Evolutionary conservation across 2,888 invertebrate species (phyloP), one percentile per base, ranked within the genome.

Genomic region (Pollenia angustigena): DNA sequence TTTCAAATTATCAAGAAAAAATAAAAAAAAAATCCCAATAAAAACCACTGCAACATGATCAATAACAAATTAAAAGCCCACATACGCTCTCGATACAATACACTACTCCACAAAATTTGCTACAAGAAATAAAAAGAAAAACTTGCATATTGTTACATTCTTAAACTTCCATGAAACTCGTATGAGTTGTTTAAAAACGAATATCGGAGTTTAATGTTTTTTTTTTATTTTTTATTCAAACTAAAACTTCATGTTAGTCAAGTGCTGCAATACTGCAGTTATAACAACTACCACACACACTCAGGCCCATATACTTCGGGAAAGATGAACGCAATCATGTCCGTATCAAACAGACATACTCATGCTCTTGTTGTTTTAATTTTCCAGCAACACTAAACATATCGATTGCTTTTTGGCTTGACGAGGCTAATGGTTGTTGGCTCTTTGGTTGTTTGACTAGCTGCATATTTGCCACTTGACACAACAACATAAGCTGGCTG

Each of bases 321-420:
- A 42, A 18, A n/a, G 9, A 54, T 32, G 16, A 14, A 23, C 3
- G 16, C 2, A 18, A 18, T 50, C 44, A 75, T 50, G 42, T 23
- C 42, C 50, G 42, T 23, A 54, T 16, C 18, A 12, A 8, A 54
- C 8, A 18, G 2, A 54, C 2, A 12, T n/a, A 52, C 23, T 10
- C 11, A 40, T n/a, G 44, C 32, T 14, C 46, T 58, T 56, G 44
- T 58, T 32, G 1, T 54, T 68, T 68, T 48, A 18, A 58, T 23
- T 60, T 81, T 75, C 44, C 60, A 42, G 75, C 60, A 72, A 71
- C 46, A 80, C 68, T 76, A 60, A 18, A 18, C 23, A 74, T 79
- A 78, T 81, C 85, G 85, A 85, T 85, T 75, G 80, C 80, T 71
- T 44, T 62, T 71, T 76, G 69, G 62, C 62, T 81, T 69, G 62